Evolutionary conservation across 2,888 invertebrate genomes (phyloP), one percentile per base, ranked within the genome.

Genomic region (Scaptodrosophila latifasciaeformis): DNA sequence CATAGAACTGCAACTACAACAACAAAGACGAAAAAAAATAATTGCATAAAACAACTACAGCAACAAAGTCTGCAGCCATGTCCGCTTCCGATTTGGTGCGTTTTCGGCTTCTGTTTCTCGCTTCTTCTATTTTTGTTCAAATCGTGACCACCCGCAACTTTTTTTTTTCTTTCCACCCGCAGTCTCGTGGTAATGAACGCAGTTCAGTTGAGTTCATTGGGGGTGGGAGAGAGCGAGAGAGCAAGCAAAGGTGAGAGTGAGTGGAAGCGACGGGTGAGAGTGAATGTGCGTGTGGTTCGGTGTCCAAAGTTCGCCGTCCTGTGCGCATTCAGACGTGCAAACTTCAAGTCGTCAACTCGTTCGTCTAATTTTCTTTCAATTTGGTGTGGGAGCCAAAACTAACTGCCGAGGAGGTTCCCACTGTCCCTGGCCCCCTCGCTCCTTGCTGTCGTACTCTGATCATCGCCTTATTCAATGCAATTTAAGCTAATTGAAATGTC

Each of bases 81-180:
- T 37, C 15, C 52, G 67, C 57, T 54, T 56, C 63, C 66, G 52
- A 48, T 62, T 52, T 24, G 24, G 40, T n/a, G n/a, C 27, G 42
- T 35, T 40, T n/a, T 40, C 21, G 21, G 12, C 21, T 40, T 40
- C 17, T 57, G 57, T 17, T 18, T n/a, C n/a, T n/a, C n/a, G n/a
- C n/a, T n/a, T n/a, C n/a, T n/a, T n/a, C n/a, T n/a, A n/a, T n/a
- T n/a, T n/a, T n/a, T n/a, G n/a, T n/a, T n/a, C n/a, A n/a, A n/a
- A n/a, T 59, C 70, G 58, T 72, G 74, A 76, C 77, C 77, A 74
- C 77, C 63, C 70, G 77, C 77, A 72, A 72, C 59, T 67, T 70
- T 66, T 65, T 54, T 49, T 34, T n/a, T n/a, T n/a, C n/a, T n/a
- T n/a, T n/a, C n/a, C n/a, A 51, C 72, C 72, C 72, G 74, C 77